phyloP scores from a whole-genome alignment of 2,797 vertebrate genomes.

The Tadarida brasiliensis region DNA sequence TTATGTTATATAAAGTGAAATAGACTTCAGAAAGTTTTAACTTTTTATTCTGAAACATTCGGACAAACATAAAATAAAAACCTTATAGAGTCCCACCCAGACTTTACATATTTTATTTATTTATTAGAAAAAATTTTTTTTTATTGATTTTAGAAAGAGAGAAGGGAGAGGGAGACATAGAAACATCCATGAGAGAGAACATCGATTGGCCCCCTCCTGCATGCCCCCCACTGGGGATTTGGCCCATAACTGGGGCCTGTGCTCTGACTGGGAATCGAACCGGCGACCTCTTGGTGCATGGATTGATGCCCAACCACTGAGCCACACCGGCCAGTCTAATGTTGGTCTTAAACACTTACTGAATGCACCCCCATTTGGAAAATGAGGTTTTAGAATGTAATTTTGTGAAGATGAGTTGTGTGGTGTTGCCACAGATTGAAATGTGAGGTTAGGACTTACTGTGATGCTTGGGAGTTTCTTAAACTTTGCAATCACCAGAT shows the following conservation, averaged over 20 bases:
- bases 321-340: too few relatives aligned
- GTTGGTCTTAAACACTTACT: background rate
- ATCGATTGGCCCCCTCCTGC: too few relatives aligned
- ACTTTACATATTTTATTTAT: background rate
- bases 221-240: too few relatives aligned
- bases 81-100: background rate
- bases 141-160: too few relatives aligned
- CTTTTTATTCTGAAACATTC: slow-evolving; percentile 42
- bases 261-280: too few relatives aligned
- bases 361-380: background rate
- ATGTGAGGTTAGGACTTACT: slow-evolving; percentile 36
- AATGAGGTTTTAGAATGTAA: slow-evolving; percentile 6
- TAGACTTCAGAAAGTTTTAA: background rate
- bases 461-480: slow-evolving; percentile 35
- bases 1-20: slow-evolving; percentile 45
- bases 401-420: slow-evolving; percentile 26
- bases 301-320: too few relatives aligned
- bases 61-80: slow-evolving; percentile 34
- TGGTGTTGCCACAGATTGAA: slow-evolving; percentile 35
- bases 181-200: too few relatives aligned
- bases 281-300: too few relatives aligned
- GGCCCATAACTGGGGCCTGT: too few relatives aligned
- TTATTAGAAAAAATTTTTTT: too few relatives aligned
- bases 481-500: background rate
- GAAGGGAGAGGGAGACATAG: too few relatives aligned